phyloP scores from a whole-genome alignment of 2,888 invertebrate genomes.

The Acrobasis consociella region DNA sequence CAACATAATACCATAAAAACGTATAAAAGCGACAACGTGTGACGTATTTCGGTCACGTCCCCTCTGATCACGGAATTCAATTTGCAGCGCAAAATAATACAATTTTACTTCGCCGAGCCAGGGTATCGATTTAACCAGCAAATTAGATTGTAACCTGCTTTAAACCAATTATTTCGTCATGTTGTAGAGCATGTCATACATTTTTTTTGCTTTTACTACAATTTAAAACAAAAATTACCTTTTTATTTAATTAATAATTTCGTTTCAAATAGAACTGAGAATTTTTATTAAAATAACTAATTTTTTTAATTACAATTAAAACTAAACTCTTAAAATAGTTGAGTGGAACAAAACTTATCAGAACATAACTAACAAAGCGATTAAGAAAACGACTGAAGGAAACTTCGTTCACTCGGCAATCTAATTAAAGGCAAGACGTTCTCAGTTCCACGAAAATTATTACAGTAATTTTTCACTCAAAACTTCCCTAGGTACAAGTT shows the following conservation, averaged over 20 bases:
- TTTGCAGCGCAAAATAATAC: slow-evolving; percentile 66
- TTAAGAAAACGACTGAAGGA: slow-evolving; percentile 57
- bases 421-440: slow-evolving; percentile 68
- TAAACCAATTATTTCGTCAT: slow-evolving; percentile 53
- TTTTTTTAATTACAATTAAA: neutral
- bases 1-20: slow-evolving; percentile 30
- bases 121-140: slow-evolving; percentile 60
- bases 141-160: slow-evolving; percentile 62
- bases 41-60: slow-evolving; percentile 55
- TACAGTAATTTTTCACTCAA: slow-evolving; percentile 73
- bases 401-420: slow-evolving; percentile 55
- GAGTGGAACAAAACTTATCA: slow-evolving; percentile 26
- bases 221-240: too few species aligned
- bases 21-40: slow-evolving; percentile 37
- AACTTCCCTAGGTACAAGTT: slow-evolving; percentile 60
- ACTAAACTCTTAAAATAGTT: slow-evolving; percentile 3
- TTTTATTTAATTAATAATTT: too few species aligned
- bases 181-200: slow-evolving; percentile 25
- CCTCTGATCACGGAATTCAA: slow-evolving; percentile 59
- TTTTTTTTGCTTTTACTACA: neutral
- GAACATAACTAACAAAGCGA: slow-evolving; percentile 56
- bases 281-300: neutral
- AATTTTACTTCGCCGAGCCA: slow-evolving; percentile 57
- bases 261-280: too few species aligned
- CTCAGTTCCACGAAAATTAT: slow-evolving; percentile 66